Evolutionary conservation across 2,113 vertebrate species (phyloP).

Genomic region (Campylomormyrus tamandua): DNA sequence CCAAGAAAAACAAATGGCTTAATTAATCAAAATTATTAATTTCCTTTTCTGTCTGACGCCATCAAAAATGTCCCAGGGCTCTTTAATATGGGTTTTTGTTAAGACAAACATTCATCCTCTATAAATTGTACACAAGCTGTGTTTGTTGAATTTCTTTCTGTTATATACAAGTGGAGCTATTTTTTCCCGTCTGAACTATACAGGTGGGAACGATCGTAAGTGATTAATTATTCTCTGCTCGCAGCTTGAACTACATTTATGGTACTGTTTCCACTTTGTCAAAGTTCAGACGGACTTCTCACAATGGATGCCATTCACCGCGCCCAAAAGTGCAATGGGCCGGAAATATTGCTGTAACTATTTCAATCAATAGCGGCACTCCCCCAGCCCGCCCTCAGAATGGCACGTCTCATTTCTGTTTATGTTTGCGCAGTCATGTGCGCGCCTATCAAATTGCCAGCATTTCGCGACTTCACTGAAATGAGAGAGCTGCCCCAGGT

Average conservation of each 20-base stretch:
- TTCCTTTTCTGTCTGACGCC: not conserved
- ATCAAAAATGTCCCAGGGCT: not conserved
- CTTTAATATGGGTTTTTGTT: not conserved
- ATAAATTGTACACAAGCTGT: not conserved
- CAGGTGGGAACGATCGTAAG: not conserved
- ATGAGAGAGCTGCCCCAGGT: not conserved
- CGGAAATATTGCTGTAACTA: not conserved
- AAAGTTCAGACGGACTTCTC: conserved; percentile 3
- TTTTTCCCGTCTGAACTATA: not conserved
- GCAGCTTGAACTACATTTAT: not conserved
- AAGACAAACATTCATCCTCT: not conserved
- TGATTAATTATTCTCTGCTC: not conserved
- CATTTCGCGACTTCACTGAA: not conserved
- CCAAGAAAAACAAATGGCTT: conserved; percentile 1
- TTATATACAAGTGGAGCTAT: not conserved
- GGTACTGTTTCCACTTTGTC: not conserved
- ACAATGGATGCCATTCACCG: not conserved
- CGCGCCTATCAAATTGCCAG: not conserved
- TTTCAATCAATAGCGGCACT: not conserved
- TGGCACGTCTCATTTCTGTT: not conserved
- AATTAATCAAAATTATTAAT: conserved; percentile 9
- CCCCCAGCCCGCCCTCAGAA: not conserved
- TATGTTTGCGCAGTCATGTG: not conserved
- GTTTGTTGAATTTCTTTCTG: not conserved
- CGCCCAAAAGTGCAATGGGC: not conserved